phyloP scores from a whole-genome alignment of 2,888 invertebrate genomes.

The Troides aeacus region DNA sequence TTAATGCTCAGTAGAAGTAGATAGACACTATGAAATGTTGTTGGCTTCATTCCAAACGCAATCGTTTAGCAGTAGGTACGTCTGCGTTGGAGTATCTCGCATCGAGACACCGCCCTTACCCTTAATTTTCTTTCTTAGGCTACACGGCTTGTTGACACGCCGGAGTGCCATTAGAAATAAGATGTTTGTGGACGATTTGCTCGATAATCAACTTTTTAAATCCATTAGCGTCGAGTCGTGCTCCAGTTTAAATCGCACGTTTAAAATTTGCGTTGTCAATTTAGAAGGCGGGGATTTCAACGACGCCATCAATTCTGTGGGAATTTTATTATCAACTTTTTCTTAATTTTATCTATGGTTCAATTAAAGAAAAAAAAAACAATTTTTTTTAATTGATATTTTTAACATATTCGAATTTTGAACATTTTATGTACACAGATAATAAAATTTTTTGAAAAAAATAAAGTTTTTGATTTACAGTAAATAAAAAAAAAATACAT shows the following conservation, averaged over 20 bases:
- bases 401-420: too few species aligned
- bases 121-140: constrained; percentile 28
- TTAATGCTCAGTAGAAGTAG: too few species aligned
- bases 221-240: constrained; percentile 44
- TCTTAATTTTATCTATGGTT: too few species aligned
- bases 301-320: not conserved
- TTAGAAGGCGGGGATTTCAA: not conserved
- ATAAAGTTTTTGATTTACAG: too few species aligned
- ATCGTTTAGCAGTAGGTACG: constrained; percentile 2
- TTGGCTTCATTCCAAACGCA: constrained; percentile 9
- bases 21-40: too few species aligned
- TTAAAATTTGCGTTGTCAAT: constrained; percentile 30
- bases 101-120: constrained; percentile 16
- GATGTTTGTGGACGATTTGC: constrained; percentile 56
- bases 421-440: too few species aligned
- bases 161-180: constrained; percentile 47
- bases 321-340: too few species aligned
- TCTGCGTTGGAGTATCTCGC: not conserved
- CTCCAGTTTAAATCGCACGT: constrained; percentile 33
- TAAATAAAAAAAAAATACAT: too few species aligned
- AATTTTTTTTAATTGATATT: too few species aligned
- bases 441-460: too few species aligned
- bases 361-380: too few species aligned
- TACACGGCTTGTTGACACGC: constrained; percentile 48
- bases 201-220: constrained; percentile 63